These are phyloP conservation scores for Hirundichthys speculiger DNA, from an alignment of 2,113 vertebrate genomes.

Conservation along the genomic window DNA sequence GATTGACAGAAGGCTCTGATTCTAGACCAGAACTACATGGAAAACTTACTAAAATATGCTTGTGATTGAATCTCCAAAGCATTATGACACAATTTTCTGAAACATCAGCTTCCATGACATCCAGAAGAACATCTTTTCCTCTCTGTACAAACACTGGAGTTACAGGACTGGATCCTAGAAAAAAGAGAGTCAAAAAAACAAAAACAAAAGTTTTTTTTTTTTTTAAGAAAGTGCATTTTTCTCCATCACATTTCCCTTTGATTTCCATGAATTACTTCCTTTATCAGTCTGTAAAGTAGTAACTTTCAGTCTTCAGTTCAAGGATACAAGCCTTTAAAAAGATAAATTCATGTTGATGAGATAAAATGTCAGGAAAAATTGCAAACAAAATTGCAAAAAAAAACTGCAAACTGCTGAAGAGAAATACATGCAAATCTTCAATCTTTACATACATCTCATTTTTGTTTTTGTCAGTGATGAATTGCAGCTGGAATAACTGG, in stretches of 20 bases:
- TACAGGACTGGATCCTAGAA: background rate
- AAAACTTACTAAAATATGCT: background rate
- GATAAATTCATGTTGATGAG: too few species aligned
- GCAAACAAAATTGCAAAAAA: too few species aligned
- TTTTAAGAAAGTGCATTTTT: background rate
- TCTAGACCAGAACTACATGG: fast-evolving
- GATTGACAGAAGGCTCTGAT: background rate
- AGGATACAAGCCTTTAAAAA: too few species aligned
- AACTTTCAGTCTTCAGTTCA: too few species aligned
- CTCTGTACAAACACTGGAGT: conserved; percentile 21
- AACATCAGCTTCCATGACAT: background rate
- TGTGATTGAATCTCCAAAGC: background rate
- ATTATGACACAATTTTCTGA: fast-evolving
- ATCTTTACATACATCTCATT: too few species aligned
- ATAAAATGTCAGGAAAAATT: too few species aligned
- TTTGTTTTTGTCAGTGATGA: too few species aligned
- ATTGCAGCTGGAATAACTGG: too few species aligned
- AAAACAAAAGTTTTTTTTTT: background rate
- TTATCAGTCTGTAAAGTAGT: background rate
- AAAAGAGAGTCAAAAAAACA: background rate
- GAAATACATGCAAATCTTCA: too few species aligned
- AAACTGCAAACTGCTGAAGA: too few species aligned
- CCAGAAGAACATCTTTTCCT: conserved; percentile 3
- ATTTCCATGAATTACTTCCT: background rate
- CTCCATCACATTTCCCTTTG: background rate